Evolutionary conservation across 1,140 invertebrate genomes (phyloP), one percentile per base, ranked within the genome.

Genomic region (Polyergus mexicanus): DNA sequence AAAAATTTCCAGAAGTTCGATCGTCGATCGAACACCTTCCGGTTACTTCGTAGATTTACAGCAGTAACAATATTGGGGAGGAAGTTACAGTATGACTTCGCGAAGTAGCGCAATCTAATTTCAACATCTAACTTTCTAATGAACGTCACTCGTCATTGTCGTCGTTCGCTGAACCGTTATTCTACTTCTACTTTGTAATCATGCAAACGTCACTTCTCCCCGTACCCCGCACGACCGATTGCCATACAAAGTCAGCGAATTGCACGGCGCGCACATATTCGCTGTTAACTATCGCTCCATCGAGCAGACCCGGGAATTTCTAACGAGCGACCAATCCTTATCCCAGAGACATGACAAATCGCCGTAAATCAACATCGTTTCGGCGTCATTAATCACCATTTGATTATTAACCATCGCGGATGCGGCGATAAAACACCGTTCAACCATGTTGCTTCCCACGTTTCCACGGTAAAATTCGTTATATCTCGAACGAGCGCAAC

Each of bases 321-420:
- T 54, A 69, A 51, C 51, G 78, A 58, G 25, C 66, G 51, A 58
- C 78, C 78, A 81, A 81, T 81, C 78, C 65, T 80, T 69, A 80
- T 80, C 22, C 68, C 68, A 11, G 54, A 19, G 54, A 83, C 68
- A 83, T 83, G 78, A 83, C 78, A 83, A 83, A 83, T 83, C 56
- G 78, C 68, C 54, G 68, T 72, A 74, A 83, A 83, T 83, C 78
- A 83, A 56, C 78, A 83, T 83, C 78, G 74, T 83, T 83, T 83
- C 78, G 78, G 78, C 78, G 78, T 68, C 78, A 83, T 83, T 83
- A 83, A 83, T 83, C 78, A 83, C 78, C 68, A 83, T 83, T 83
- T 83, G 78, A 83, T 83, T 74, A 83, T 83, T 74, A 83, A 74
- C 25, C 54, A 51, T 74, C 68, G 68, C 78, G 68, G 11, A 41